These are phyloP conservation scores for Phaethornis superciliosus DNA, from an alignment of 2,113 vertebrate species.

Conservation along the genomic window DNA sequence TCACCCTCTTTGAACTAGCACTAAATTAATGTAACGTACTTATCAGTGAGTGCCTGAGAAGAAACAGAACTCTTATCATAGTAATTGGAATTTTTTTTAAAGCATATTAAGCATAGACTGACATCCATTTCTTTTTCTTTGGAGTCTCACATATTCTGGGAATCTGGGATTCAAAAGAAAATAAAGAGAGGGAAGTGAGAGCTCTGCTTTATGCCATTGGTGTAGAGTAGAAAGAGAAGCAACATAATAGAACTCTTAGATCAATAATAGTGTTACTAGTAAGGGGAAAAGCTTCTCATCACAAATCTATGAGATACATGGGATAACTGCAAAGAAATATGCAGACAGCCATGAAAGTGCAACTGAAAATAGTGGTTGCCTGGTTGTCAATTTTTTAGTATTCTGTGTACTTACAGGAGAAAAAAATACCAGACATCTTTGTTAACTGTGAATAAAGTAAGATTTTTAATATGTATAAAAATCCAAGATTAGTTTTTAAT, in stretches of 20 bases:
- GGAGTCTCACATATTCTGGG: background rate
- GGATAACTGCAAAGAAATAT: background rate
- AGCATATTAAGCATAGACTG: background rate
- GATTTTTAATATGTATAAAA: background rate
- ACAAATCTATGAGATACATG: accelerated
- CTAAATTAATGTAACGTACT: background rate
- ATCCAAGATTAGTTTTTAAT: background rate
- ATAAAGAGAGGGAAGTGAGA: background rate
- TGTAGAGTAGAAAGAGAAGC: background rate
- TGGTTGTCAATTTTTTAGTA: background rate
- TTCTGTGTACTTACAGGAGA: background rate
- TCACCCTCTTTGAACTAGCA: background rate
- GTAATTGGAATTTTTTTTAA: background rate
- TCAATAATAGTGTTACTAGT: background rate
- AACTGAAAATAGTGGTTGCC: background rate
- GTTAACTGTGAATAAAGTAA: background rate
- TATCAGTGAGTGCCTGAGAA: background rate
- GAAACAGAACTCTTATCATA: background rate
- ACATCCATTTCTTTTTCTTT: background rate
- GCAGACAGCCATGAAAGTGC: background rate
- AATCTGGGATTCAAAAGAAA: background rate
- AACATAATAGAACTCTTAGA: background rate
- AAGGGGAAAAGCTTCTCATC: background rate
- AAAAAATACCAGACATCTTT: background rate
- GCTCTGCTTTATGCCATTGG: background rate